These are phyloP conservation scores for Leuciscus waleckii DNA, from an alignment of 2,797 vertebrate species.

Conservation along the genomic window DNA sequence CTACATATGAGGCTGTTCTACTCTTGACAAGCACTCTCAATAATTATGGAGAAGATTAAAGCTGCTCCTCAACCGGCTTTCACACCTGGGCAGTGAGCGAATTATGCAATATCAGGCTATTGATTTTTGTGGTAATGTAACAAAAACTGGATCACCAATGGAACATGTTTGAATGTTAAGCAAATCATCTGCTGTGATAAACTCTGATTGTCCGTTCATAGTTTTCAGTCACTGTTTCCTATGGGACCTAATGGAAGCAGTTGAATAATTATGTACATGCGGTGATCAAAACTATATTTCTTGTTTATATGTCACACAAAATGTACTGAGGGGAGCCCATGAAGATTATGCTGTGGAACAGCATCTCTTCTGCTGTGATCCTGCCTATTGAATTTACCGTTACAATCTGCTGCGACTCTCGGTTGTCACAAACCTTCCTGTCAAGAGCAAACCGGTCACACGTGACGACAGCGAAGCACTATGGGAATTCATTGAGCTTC, in stretches of 20 bases:
- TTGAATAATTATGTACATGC: constrained; percentile 13
- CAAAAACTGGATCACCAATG: not conserved
- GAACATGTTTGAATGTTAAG: not conserved
- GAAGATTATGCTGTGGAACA: constrained; percentile 1
- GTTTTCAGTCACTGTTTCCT: not conserved
- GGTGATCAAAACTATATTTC: not conserved
- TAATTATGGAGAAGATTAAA: constrained; percentile 6
- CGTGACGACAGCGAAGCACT: constrained; percentile 50
- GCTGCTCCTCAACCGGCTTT: not conserved
- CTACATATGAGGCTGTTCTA: not conserved
- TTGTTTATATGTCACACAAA: not conserved
- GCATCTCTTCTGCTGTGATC: constrained; percentile 41
- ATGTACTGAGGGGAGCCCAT: not conserved
- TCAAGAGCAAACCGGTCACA: constrained; percentile 66
- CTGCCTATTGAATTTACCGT: constrained; percentile 45
- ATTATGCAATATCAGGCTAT: not conserved
- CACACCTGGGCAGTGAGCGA: not conserved
- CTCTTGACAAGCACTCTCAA: not conserved
- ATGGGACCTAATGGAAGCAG: not conserved
- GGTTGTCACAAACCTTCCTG: constrained; percentile 62
- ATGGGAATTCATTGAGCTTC: constrained; percentile 52
- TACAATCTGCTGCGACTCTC: constrained; percentile 52
- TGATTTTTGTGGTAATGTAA: not conserved
- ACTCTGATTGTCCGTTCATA: not conserved
- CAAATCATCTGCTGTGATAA: constrained; percentile 2